phyloP scores from a whole-genome alignment of 2,113 vertebrate species.

The Cyphomyrus discorhynchus region DNA sequence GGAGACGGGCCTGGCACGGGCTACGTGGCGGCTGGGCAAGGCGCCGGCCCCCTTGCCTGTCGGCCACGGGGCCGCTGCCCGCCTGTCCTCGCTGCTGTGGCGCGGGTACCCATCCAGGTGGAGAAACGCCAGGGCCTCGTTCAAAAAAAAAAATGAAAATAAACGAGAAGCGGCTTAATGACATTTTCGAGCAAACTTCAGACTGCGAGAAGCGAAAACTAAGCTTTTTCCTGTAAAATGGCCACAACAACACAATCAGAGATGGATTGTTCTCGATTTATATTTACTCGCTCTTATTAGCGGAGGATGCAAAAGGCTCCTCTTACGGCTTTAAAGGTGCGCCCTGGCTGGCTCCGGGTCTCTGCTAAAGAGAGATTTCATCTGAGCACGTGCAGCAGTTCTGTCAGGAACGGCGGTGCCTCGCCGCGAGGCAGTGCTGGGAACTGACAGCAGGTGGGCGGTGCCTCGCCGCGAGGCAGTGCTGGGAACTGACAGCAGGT shows the following conservation, averaged over 20 bases:
- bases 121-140: conserved; percentile 25
- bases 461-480: not conserved
- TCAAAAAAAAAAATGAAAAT: not conserved
- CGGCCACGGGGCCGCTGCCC: conserved; percentile 19
- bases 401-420: conserved; percentile 30
- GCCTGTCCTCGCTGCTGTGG: conserved; percentile 5
- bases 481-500: not conserved
- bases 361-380: conserved; percentile 24
- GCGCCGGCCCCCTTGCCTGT: conserved; percentile 31
- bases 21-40: conserved; percentile 20
- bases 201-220: not conserved
- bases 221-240: not conserved
- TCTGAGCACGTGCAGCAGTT: not conserved
- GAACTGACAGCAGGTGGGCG: conserved; percentile 26
- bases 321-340: not conserved
- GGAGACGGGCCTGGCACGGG: conserved; percentile 27
- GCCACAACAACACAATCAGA: not conserved
- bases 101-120: not conserved
- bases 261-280: not conserved
- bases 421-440: not conserved
- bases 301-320: not conserved
- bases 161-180: not conserved
- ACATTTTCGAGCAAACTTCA: not conserved
- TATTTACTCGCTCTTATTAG: not conserved
- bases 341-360: conserved; percentile 9